phyloP scores from a whole-genome alignment of 2,797 vertebrate genomes.

The Heliangelus exortis region DNA sequence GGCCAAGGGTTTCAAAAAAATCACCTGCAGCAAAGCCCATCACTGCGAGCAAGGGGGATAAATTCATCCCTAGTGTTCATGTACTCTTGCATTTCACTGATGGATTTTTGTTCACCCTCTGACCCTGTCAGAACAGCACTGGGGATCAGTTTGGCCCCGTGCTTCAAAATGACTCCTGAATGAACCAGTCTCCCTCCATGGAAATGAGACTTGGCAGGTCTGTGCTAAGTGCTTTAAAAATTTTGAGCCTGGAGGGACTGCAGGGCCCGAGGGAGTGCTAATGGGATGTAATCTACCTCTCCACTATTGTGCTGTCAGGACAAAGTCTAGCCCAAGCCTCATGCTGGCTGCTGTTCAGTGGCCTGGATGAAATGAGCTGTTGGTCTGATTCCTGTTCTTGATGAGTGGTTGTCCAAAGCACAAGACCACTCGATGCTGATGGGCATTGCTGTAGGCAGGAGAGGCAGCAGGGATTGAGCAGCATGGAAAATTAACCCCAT shows the following conservation, averaged over 20 bases:
- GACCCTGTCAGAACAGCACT: slow-evolving; percentile 46
- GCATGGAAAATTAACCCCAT: background rate
- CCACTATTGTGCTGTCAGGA: background rate
- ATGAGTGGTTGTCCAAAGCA: background rate
- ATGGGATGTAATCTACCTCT: slow-evolving; percentile 40
- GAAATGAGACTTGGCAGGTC: slow-evolving; percentile 60
- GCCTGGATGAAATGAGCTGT: slow-evolving; percentile 45
- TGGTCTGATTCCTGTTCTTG: slow-evolving; percentile 4
- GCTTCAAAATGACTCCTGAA: slow-evolving; percentile 58
- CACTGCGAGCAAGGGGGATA: background rate
- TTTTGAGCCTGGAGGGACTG: slow-evolving; percentile 23
- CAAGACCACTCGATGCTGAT: background rate
- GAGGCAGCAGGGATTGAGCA: slow-evolving; percentile 8
- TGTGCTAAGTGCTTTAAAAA: slow-evolving; percentile 30
- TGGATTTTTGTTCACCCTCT: slow-evolving; percentile 9
- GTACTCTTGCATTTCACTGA: background rate
- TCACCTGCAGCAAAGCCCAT: slow-evolving; percentile 23
- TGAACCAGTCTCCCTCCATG: background rate
- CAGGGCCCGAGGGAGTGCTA: background rate
- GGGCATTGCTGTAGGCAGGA: slow-evolving; percentile 13
- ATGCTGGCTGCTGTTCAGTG: slow-evolving; percentile 5
- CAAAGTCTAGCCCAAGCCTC: background rate
- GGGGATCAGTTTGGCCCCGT: slow-evolving; percentile 19
- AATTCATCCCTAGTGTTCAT: background rate
- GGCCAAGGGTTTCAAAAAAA: slow-evolving; percentile 5